A percentile compares a stretch with the other conserved stretches of the same genome.
Evolutionary conservation across 1,140 invertebrate genomes (phyloP).

Genomic region (Homalodisca vitripennis): DNA sequence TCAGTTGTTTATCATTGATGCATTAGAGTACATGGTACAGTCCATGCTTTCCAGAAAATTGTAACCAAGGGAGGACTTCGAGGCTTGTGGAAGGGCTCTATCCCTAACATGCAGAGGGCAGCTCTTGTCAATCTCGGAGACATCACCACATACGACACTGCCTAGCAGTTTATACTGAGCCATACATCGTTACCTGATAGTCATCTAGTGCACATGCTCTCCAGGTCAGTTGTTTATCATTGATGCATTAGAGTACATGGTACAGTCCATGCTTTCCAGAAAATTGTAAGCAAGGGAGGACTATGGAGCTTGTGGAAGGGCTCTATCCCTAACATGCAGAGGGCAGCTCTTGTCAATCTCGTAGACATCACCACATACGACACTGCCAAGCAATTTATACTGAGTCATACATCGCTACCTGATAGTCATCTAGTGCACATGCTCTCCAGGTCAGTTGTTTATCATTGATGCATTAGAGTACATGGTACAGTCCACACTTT

Average conservation of each 20-base stretch:
- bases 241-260: slow-evolving; percentile 72
- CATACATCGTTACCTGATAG: slow-evolving; percentile 78
- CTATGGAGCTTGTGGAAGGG: slow-evolving; percentile 84
- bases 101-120: slow-evolving; percentile 83
- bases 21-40: slow-evolving; percentile 65
- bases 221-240: slow-evolving; percentile 55
- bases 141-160: slow-evolving; percentile 87
- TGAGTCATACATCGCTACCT: slow-evolving; percentile 70
- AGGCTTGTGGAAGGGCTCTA: slow-evolving; percentile 87
- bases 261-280: slow-evolving; percentile 69
- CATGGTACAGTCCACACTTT: slow-evolving; percentile 73
- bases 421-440: slow-evolving; percentile 80
- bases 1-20: slow-evolving; percentile 40
- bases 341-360: slow-evolving; percentile 80
- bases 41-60: slow-evolving; percentile 76
- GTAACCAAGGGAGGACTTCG: slow-evolving; percentile 69
- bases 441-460: slow-evolving; percentile 59
- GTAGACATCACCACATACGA: slow-evolving; percentile 92
- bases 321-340: slow-evolving; percentile 81
- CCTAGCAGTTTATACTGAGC: slow-evolving; percentile 75
- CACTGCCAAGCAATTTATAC: slow-evolving; percentile 76
- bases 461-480: slow-evolving; percentile 60
- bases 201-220: slow-evolving; percentile 71
- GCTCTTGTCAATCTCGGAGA: slow-evolving; percentile 80
- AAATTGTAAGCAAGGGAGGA: slow-evolving; percentile 73